Conservation (phyloP, 2,797 vertebrate species). For the Mustela erminea region DNA sequence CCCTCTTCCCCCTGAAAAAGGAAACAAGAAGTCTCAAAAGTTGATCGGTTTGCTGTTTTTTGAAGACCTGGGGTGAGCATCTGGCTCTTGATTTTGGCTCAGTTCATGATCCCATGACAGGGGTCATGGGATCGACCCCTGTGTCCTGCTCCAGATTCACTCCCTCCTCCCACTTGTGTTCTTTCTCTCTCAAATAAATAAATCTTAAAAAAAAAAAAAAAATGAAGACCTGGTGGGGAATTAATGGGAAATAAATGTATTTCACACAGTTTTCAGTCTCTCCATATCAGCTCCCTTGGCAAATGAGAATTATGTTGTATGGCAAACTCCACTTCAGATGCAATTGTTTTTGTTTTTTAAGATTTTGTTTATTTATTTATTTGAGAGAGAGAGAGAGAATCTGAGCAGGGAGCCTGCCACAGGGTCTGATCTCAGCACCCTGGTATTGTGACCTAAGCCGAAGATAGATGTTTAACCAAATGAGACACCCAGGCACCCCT, state of each 20-base stretch:
- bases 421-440: too few species aligned
- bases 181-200: background rate
- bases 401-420: too few species aligned
- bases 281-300: background rate
- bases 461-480: too few species aligned
- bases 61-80: background rate
- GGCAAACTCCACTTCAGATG: background rate
- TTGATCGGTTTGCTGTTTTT: background rate
- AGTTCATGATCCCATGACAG: background rate
- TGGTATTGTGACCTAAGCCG: too few species aligned
- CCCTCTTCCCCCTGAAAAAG: background rate
- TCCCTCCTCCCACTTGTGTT: background rate
- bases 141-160: background rate
- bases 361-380: background rate
- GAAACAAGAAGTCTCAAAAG: background rate
- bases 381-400: background rate
- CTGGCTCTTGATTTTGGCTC: background rate
- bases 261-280: background rate
- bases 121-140: background rate
- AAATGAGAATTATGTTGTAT: background rate
- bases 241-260: background rate
- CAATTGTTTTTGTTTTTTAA: conserved; percentile 22
- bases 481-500: background rate
- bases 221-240: background rate
- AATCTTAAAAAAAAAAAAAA: background rate